A percentile compares a stretch with the other conserved stretches of the same genome.
Evolutionary conservation across 2,113 vertebrate genomes (phyloP).

Genomic region (Ivindomyrus marchei): DNA sequence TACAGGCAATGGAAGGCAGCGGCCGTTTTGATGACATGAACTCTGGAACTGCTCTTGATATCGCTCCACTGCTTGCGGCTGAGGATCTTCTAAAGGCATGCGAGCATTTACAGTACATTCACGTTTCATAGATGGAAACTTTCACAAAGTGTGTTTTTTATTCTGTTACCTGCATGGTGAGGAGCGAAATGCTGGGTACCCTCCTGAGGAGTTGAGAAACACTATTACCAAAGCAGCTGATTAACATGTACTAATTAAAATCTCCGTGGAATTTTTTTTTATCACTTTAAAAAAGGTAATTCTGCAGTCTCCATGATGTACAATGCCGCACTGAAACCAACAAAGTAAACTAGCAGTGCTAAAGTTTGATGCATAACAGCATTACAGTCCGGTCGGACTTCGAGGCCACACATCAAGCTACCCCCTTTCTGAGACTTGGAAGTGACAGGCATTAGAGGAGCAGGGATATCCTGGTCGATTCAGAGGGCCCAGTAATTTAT

Average conservation of each 20-base stretch:
- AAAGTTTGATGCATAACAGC: not conserved
- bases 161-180: conserved; percentile 39
- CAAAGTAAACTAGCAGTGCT: not conserved
- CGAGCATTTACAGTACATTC: not conserved
- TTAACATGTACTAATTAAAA: not conserved
- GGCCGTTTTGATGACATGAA: conserved; percentile 22
- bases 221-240: not conserved
- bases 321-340: not conserved
- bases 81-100: conserved; percentile 30
- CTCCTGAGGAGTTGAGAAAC: conserved; percentile 37
- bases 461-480: not conserved
- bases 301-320: not conserved
- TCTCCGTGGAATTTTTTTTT: not conserved
- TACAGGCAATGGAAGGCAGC: conserved; percentile 10
- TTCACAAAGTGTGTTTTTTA: not conserved
- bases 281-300: not conserved
- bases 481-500: not conserved
- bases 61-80: not conserved
- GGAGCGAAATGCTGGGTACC: conserved; percentile 19
- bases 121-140: not conserved
- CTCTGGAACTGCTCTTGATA: conserved; percentile 33
- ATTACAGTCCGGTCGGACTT: not conserved
- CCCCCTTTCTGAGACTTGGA: not conserved
- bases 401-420: not conserved
- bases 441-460: not conserved